Evolutionary conservation across 1,140 invertebrate species (phyloP), one percentile per base, ranked within the genome.

Genomic region (Physella acuta): DNA sequence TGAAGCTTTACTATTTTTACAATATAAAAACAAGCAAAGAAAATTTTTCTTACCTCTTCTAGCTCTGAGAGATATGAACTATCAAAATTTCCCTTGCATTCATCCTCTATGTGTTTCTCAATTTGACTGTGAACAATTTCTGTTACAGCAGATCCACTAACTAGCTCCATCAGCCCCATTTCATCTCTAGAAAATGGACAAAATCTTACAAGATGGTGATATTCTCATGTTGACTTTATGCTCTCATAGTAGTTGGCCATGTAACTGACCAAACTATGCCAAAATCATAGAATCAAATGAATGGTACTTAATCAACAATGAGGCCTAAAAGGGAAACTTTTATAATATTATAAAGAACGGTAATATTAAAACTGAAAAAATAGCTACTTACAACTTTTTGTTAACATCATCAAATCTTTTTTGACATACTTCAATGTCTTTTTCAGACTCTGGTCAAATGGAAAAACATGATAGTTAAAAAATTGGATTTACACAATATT

Each of bases 51-150:
- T 86, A 90, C 91, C 74, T 89, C 88, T 86, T 94, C 90, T 3
- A 95, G 84, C 56, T 87, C 86, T 4, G 84, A 80, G 34, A 94
- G 87, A 75, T 93, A 91, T 0, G 92, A 92, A 17, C 89, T 88
- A 85, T 94, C 92, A 86, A 94, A 94, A 71, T 90, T 92, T 61
- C 91, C 91, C 78, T 92, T 90, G 78, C 93, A 95, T 0, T 90
- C 89, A 73, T 90, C 89, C 76, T 90, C 88, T 11, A 95, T 91
- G 77, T 95, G 91, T 75, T 88, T 88, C 81, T 92, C 89, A 61
- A 95, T 94, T 75, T 91, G 89, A 71, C 90, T 84, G 78, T 94
- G 91, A 59, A 94, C 93, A 56, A 94, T 88, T 58, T 88, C 89
- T 14, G 92, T 94, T 11, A 95, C 85, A 4, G 92, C 90, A 81